These are phyloP conservation scores for Dicroscelio sp. DNA, from an alignment of 2,888 invertebrate genomes.

Conservation along the genomic window DNA sequence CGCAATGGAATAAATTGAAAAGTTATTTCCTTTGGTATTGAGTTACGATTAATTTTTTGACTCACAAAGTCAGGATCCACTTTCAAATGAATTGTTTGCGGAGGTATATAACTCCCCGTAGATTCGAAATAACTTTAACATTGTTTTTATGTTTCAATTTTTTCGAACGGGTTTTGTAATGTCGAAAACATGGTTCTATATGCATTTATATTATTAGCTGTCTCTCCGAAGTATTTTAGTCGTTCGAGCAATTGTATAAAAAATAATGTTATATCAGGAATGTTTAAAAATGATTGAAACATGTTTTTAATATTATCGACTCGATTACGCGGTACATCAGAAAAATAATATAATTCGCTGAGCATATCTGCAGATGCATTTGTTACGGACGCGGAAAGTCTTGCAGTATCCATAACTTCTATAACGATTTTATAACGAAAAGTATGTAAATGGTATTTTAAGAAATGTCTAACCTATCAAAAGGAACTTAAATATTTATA, in stretches of 20 bases:
- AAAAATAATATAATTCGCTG: constrained; percentile 23
- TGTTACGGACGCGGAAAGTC: not conserved
- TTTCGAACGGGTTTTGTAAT: constrained; percentile 50
- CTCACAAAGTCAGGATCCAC: too few relatives aligned
- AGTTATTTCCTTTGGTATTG: not conserved
- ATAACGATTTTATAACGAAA: too few relatives aligned
- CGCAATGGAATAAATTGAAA: constrained; percentile 33
- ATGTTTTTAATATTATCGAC: constrained; percentile 57
- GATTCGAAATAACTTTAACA: constrained; percentile 36
- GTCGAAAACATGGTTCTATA: constrained; percentile 36
- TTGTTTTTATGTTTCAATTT: constrained; percentile 28
- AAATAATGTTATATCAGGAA: not conserved
- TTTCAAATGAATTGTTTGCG: constrained; percentile 41
- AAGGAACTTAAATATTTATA: too few relatives aligned
- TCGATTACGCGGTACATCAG: constrained; percentile 35
- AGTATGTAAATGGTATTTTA: too few relatives aligned
- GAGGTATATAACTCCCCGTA: constrained; percentile 39
- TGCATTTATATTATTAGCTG: constrained; percentile 39
- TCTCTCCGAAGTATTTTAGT: constrained; percentile 52
- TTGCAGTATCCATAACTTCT: constrained; percentile 6
- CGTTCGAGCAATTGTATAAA: constrained; percentile 36
- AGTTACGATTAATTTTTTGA: not conserved
- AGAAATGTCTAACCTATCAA: too few relatives aligned
- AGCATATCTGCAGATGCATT: constrained; percentile 14
- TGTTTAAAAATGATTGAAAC: constrained; percentile 20